phyloP scores from a whole-genome alignment of 2,113 vertebrate species.

The Physeter macrocephalus region DNA sequence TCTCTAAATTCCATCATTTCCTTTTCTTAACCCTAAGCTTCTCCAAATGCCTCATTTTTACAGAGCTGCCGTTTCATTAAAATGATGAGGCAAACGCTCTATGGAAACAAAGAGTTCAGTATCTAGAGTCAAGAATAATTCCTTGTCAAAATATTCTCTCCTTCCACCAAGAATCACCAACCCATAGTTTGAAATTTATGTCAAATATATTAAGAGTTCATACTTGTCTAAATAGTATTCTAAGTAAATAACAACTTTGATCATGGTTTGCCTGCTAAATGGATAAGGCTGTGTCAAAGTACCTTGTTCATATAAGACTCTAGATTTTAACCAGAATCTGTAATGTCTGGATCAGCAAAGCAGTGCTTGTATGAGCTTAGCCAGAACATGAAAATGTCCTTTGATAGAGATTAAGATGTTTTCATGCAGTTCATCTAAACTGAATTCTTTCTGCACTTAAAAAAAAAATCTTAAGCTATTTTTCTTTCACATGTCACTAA shows the following conservation, averaged over 20 bases:
- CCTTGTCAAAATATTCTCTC: neutral
- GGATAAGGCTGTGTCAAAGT: neutral
- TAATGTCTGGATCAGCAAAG: neutral
- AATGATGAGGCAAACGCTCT: neutral
- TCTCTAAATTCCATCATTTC: neutral
- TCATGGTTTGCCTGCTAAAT: neutral
- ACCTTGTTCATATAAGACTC: neutral
- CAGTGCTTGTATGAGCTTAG: neutral
- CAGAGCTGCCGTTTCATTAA: constrained; percentile 1
- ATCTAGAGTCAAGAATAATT: neutral
- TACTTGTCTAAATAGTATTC: neutral
- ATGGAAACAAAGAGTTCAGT: neutral
- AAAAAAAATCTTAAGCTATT: neutral
- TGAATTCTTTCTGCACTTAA: neutral
- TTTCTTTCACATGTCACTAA: neutral
- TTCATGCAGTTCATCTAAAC: neutral
- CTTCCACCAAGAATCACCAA: neutral
- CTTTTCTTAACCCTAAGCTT: neutral
- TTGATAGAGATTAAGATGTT: neutral
- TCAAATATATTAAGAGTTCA: neutral
- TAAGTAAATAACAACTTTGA: neutral
- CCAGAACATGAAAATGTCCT: neutral
- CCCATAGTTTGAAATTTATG: neutral
- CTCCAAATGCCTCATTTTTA: neutral
- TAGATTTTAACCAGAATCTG: neutral